Conservation (phyloP, 2,113 vertebrate species). For the Galemys pyrenaicus region DNA sequence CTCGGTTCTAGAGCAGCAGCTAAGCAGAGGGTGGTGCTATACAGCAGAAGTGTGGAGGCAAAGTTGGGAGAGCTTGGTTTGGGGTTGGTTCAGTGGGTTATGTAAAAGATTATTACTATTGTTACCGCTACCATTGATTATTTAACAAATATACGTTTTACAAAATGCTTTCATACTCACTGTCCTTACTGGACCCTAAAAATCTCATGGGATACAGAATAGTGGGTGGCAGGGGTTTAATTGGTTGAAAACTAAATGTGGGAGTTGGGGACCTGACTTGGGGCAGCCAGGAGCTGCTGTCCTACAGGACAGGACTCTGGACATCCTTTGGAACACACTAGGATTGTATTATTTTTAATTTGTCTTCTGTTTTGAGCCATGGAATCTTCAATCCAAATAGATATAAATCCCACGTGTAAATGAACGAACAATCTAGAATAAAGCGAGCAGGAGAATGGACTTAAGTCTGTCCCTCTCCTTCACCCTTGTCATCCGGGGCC, state of each 20-base stretch:
- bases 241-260: neutral
- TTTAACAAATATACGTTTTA: neutral
- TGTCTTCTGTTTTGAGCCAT: neutral
- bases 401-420: neutral
- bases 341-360: neutral
- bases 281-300: neutral
- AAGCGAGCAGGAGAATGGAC: rapidly evolving
- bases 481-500: neutral
- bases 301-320: neutral
- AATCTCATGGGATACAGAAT: neutral
- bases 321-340: neutral
- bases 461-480: rapidly evolving
- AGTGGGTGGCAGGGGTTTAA: rapidly evolving
- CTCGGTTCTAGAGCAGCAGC: neutral
- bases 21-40: rapidly evolving
- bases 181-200: neutral
- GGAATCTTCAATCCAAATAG: neutral
- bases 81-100: too few species aligned
- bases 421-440: neutral
- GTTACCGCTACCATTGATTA: neutral
- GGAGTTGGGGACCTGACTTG: rapidly evolving
- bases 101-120: neutral
- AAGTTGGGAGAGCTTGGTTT: neutral
- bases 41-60: rapidly evolving
- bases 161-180: neutral